These are phyloP conservation scores for Carabus problematicus DNA, from an alignment of 2,888 invertebrate genomes.

Conservation along the genomic window DNA sequence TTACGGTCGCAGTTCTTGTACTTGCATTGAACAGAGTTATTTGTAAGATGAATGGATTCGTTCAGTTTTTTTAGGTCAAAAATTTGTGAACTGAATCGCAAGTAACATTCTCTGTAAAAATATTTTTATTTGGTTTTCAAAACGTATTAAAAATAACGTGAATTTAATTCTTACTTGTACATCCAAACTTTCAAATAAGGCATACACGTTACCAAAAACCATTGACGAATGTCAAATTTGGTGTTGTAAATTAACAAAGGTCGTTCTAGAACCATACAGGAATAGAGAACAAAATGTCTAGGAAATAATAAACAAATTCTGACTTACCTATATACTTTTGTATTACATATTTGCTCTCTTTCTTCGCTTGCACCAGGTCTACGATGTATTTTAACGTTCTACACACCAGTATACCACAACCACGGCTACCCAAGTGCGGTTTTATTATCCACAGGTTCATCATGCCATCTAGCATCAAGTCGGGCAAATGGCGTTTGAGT, in stretches of 20 bases:
- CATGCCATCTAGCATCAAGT: constrained; percentile 76
- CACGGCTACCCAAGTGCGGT: constrained; percentile 82
- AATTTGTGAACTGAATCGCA: constrained; percentile 85
- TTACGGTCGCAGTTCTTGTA: constrained; percentile 68
- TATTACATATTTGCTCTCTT: constrained; percentile 74
- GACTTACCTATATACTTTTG: constrained; percentile 88
- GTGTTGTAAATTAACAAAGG: constrained; percentile 83
- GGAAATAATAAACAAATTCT: constrained; percentile 47
- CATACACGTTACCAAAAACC: constrained; percentile 83
- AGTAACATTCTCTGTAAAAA: constrained; percentile 72
- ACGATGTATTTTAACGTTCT: constrained; percentile 77
- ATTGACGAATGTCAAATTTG: constrained; percentile 91
- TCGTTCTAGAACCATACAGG: constrained; percentile 57
- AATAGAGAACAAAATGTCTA: constrained; percentile 47
- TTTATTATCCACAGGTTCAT: constrained; percentile 92
- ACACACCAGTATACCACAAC: constrained; percentile 82
- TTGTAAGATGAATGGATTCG: constrained; percentile 86
- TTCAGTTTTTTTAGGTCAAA: constrained; percentile 80
- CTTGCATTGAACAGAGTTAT: constrained; percentile 84
- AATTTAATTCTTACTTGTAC: constrained; percentile 66
- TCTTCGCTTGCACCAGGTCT: constrained; percentile 65
- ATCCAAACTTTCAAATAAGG: constrained; percentile 84
- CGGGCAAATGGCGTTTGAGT: constrained; percentile 67
- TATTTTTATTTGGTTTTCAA: not conserved
- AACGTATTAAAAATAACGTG: constrained; percentile 40